Percentiles rank a stretch among this genome's conserved stretches.
phyloP scores from a whole-genome alignment of 2,797 vertebrate genomes.

The Chelon auratus region DNA sequence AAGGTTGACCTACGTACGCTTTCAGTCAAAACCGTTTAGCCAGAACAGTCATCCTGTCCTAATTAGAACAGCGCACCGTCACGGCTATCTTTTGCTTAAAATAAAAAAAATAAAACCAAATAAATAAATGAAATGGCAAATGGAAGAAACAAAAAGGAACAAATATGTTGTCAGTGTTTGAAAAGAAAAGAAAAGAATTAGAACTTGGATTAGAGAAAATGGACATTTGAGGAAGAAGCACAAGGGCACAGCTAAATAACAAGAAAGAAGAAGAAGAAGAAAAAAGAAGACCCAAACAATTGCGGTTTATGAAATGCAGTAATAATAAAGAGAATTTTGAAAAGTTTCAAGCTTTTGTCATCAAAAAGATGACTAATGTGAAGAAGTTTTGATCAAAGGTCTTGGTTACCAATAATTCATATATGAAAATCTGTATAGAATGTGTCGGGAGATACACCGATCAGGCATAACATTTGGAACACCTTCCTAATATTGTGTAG shows the following conservation, averaged over 20 bases:
- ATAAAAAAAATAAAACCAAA: not conserved
- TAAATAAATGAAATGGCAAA: not conserved
- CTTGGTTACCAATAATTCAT: too few relatives aligned
- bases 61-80: not conserved
- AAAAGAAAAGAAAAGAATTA: not conserved
- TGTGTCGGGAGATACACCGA: too few relatives aligned
- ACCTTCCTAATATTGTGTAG: too few relatives aligned
- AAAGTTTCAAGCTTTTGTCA: not conserved
- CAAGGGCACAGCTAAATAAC: too few relatives aligned
- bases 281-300: too few relatives aligned
- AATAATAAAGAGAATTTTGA: not conserved
- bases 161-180: not conserved
- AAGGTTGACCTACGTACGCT: not conserved
- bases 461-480: too few relatives aligned
- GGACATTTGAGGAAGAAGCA: too few relatives aligned
- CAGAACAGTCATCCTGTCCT: not conserved
- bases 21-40: slow-evolving; percentile 16
- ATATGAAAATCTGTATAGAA: too few relatives aligned
- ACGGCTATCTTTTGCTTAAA: not conserved
- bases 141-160: not conserved
- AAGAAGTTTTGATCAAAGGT: too few relatives aligned
- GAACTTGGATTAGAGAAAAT: not conserved
- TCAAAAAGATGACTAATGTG: too few relatives aligned
- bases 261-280: too few relatives aligned
- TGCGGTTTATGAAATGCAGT: not conserved